Evolutionary conservation across 2,797 vertebrate species (phyloP).

Genomic region (Dromococcyx pavoninus): DNA sequence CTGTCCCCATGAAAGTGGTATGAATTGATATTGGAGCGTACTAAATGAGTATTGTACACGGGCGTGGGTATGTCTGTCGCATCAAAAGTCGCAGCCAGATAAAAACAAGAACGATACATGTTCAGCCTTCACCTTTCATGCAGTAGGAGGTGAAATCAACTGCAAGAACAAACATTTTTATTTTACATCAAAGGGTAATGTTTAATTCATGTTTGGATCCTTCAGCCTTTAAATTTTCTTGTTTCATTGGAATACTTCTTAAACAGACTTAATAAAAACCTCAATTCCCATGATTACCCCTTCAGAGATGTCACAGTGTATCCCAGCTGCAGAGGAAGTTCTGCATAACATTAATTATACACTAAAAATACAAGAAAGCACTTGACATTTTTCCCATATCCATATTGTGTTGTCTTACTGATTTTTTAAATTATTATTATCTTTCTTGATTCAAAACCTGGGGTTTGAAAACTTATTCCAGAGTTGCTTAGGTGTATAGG

Average conservation of each 20-base stretch:
- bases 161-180: neutral
- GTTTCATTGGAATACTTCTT: constrained; percentile 37
- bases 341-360: constrained; percentile 50
- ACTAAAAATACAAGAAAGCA: constrained; percentile 50
- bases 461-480: neutral
- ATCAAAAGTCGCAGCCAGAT: neutral
- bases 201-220: constrained; percentile 32
- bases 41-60: fast-evolving
- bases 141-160: neutral
- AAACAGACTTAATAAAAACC: constrained; percentile 54
- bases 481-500: neutral
- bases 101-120: fast-evolving
- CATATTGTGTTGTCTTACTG: neutral
- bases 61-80: neutral
- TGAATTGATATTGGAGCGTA: neutral
- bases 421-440: neutral
- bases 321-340: constrained; percentile 55
- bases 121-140: neutral
- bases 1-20: neutral
- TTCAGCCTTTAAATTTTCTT: constrained; percentile 35
- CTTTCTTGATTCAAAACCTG: neutral
- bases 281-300: constrained; percentile 43
- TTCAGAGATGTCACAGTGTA: constrained; percentile 45
- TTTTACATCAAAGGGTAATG: neutral
- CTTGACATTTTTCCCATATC: constrained; percentile 51